Base-by-base conservation (phyloP, 1,140 invertebrate species). In the Pissodes strobi region DNA sequence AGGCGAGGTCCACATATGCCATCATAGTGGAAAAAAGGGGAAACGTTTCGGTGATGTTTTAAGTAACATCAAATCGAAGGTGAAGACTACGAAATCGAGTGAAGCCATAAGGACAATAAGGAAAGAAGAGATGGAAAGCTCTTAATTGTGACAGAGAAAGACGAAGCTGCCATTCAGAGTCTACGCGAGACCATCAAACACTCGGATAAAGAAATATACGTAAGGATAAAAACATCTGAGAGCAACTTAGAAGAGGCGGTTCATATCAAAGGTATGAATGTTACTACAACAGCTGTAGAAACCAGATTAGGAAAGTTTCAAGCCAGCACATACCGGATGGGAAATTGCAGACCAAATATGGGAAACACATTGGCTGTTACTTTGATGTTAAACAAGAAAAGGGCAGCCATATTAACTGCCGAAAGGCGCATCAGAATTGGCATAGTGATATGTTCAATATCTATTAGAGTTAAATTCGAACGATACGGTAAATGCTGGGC, bases 401-500 rank as follows among this genome's bases (percentile, higher is more conserved):
- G 6, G 1, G 53, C 15, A 15, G 22, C 21, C 5, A 43, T 34
- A 23, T 13, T 62, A 23, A n/a, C 53, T 5, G 21, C 41, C 0
- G 17, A 39, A 15, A 8, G 3, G 1, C 4, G 4, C 13, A 41
- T 62, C 1, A 52, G 59, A 10, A 51, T 62, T 2, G 59, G 49
- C 6, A 12, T 52, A 10, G 37, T 53, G 1, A 19, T 9, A 1
- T 52, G 46, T 15, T 5, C 6, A 8, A 12, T 62, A 9, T 25
- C 38, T 8, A 41, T 53, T 13, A 48, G 21, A 4, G 1, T 22
- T 1, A 49, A 18, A 0, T 10, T 53, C 3, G 0, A 18, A 1
- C 13, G 21, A 15, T 65, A 55, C 34, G 8, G 1, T 2, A 58
- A 34, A 22, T 65, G 62, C 34, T 65, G 62, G 53, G 43, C 1